Base-by-base conservation (phyloP, 2,113 vertebrate species). In the Ellobius talpinus region DNA sequence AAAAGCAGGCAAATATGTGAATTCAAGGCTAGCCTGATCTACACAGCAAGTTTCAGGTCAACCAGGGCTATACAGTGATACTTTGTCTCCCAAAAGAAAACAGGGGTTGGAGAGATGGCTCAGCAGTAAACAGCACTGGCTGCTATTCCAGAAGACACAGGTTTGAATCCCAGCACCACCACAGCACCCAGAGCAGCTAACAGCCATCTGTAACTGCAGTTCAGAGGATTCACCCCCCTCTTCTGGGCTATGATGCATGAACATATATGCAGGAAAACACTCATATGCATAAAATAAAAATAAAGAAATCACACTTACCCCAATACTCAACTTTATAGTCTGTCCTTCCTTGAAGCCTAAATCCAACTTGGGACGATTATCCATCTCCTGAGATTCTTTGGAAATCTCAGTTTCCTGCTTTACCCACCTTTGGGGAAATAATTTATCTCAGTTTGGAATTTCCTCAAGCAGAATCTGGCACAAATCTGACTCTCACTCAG, bases 311-410 rank as follows among this genome's bases (percentile, higher is more conserved):
- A 88, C 79, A 90, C 98, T 98, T 98, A 99, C 99, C 99, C 99
- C 99, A 73, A 99, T 99, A 97, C 99, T 99, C 76, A 99, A 98
- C 94, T 99, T 99, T 96, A 99, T 99, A 63, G 99, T 99, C 98
- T 99, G 99, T 61, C 99, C 99, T 97, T 99, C 99, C 98, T 99
- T 99, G 98, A 99, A 99, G 55, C 99, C 99, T 50, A 99, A 98
- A 97, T 99, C 99, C 97, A 99, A 98, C 97, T 99, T 99, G 39
- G 99, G 99, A 94, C 99, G 98, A n/a, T 96, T 97, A 96, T 99
- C 99, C 97, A 98, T 98, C 95, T 99, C 98, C 97, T 99, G 99
- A 68, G 99, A 99, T 95, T 99, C 99, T 97, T 99, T 99, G 85
- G 97, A 99, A 65, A 99, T 98, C 96, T 99, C 99, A 39, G 98